These are phyloP conservation scores for Geophilus truncorum DNA, from an alignment of 2,888 invertebrate genomes.

Conservation along the genomic window DNA sequence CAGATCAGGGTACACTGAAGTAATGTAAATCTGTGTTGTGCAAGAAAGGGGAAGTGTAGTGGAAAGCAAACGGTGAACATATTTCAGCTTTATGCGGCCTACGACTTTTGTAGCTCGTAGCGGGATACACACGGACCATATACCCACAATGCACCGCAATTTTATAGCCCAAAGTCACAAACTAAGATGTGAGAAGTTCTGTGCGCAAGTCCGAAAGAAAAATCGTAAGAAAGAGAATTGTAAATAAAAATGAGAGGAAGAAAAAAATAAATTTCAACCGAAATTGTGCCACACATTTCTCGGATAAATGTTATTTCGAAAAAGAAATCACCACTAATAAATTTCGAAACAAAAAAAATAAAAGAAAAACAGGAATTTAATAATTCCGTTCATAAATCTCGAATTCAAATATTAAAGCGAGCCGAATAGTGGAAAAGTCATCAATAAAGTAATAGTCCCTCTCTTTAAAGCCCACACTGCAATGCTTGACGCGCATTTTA, in stretches of 20 bases:
- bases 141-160: not conserved
- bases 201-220: not conserved
- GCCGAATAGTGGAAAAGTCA: not conserved
- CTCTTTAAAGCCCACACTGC: not conserved
- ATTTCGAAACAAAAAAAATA: not conserved
- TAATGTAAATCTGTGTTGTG: slow-evolving; percentile 13
- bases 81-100: slow-evolving; percentile 1
- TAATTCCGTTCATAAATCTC: not conserved
- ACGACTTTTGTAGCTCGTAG: not conserved
- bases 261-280: not conserved
- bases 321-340: not conserved
- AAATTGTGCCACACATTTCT: not conserved
- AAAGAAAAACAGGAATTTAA: not conserved
- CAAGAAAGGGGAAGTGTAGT: slow-evolving; percentile 3
- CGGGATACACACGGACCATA: not conserved
- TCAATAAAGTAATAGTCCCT: not conserved
- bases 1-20: not conserved
- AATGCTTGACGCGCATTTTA: not conserved
- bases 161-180: not conserved
- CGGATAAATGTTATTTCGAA: not conserved
- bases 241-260: not conserved
- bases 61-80: slow-evolving; percentile 5
- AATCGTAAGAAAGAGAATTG: not conserved
- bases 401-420: not conserved
- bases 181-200: not conserved